A percentile compares a stretch with the other conserved stretches of the same genome.
phyloP scores from a whole-genome alignment of 2,797 vertebrate species.

The Allenopithecus nigroviridis region DNA sequence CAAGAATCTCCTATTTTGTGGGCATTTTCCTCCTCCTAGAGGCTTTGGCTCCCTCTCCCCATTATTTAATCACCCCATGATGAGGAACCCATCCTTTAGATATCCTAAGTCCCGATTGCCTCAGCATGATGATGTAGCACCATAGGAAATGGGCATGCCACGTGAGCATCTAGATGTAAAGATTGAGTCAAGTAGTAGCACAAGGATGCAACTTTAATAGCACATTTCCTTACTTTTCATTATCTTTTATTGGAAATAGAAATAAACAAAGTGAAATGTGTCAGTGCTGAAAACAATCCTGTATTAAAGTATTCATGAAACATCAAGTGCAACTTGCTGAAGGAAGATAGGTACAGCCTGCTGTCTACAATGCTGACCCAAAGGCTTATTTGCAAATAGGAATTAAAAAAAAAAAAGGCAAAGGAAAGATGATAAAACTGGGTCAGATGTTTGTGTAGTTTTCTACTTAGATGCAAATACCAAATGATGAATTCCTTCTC shows the following conservation, averaged over 20 bases:
- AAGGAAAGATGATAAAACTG: background rate
- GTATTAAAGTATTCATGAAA: conserved; percentile 73
- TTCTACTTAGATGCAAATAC: background rate
- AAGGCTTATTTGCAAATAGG: background rate
- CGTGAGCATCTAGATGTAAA: background rate
- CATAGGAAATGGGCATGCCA: background rate
- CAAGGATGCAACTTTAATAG: background rate
- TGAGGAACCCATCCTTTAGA: background rate
- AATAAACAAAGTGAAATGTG: background rate
- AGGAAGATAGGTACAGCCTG: conserved; percentile 14
- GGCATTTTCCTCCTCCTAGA: background rate
- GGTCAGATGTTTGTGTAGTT: background rate
- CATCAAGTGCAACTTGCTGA: conserved; percentile 78
- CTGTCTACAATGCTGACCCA: background rate
- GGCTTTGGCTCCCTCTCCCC: background rate
- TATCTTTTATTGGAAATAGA: background rate
- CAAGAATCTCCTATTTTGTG: background rate
- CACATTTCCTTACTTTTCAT: background rate
- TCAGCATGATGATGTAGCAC: background rate
- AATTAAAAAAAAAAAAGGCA: background rate
- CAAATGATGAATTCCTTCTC: background rate
- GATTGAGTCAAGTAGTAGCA: fast-evolving
- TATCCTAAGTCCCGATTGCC: background rate
- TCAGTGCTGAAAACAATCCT: background rate
- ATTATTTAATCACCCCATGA: background rate